These are phyloP conservation scores for Nycticebus coucang DNA, from an alignment of 2,113 vertebrate genomes.

Conservation along the genomic window DNA sequence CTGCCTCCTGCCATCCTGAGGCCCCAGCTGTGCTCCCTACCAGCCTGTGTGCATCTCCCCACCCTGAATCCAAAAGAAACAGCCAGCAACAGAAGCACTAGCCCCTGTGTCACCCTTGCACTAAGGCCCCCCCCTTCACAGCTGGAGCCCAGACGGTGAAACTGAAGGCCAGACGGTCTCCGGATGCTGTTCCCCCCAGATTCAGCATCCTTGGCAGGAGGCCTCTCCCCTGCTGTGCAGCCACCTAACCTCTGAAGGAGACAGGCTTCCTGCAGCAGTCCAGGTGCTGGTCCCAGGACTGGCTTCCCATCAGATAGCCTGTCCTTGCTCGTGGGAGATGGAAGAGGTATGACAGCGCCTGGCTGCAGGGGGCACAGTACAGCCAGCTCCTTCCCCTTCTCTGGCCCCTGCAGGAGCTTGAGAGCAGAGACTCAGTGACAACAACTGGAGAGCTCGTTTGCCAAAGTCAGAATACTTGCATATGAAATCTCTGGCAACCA, in stretches of 20 bases:
- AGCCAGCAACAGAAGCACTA: neutral
- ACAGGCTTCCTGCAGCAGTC: neutral
- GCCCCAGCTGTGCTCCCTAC: neutral
- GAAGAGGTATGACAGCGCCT: slow-evolving; percentile 53
- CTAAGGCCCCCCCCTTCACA: neutral
- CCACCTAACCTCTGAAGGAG: fast-evolving
- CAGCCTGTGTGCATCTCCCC: fast-evolving
- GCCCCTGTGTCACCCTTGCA: neutral
- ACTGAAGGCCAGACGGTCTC: slow-evolving; percentile 11
- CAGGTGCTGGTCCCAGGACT: neutral
- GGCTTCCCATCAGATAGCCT: slow-evolving; percentile 65
- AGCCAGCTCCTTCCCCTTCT: neutral
- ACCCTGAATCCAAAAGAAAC: neutral
- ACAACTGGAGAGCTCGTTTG: neutral
- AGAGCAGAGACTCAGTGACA: neutral
- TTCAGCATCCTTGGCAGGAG: neutral
- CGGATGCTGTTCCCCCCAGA: neutral
- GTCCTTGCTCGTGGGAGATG: neutral
- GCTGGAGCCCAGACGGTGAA: neutral
- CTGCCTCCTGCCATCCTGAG: neutral
- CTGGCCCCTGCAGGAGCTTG: fast-evolving
- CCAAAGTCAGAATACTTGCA: neutral
- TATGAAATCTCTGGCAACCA: slow-evolving; percentile 60
- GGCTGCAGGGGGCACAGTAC: neutral
- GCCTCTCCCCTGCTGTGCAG: neutral